These are phyloP conservation scores for Heliconius ismenius DNA, from an alignment of 2,888 invertebrate species.

Conservation along the genomic window DNA sequence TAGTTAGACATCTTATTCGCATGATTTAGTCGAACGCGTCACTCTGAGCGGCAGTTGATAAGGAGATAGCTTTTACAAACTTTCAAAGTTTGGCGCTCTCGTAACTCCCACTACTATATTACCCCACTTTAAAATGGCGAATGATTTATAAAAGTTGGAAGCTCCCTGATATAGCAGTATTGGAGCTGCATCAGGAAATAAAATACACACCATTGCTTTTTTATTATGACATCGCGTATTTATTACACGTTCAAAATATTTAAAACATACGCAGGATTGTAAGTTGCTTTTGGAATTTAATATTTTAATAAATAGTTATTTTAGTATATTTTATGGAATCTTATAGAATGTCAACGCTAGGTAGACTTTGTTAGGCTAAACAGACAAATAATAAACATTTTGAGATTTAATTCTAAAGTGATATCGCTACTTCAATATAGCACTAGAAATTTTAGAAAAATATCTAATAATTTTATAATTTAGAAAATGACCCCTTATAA, in stretches of 20 bases:
- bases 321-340: background rate
- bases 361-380: too few species aligned
- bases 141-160: slow-evolving; percentile 38
- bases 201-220: slow-evolving; percentile 14
- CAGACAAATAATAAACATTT: too few species aligned
- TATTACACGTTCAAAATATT: slow-evolving; percentile 22
- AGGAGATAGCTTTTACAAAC: slow-evolving; percentile 33
- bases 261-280: slow-evolving; percentile 3
- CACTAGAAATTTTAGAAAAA: background rate
- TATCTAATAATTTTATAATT: background rate
- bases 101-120: slow-evolving; percentile 35
- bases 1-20: slow-evolving; percentile 23
- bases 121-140: slow-evolving; percentile 37
- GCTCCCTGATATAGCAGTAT: slow-evolving; percentile 24
- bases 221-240: slow-evolving; percentile 20
- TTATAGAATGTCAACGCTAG: too few species aligned
- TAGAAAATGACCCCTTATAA: too few species aligned
- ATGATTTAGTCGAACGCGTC: slow-evolving; percentile 34
- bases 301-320: background rate
- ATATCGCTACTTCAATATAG: background rate
- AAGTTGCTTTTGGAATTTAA: background rate
- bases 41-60: slow-evolving; percentile 30
- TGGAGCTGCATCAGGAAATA: slow-evolving; percentile 19
- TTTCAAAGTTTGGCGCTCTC: slow-evolving; percentile 36
- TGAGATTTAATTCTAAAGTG: too few species aligned